Evolutionary conservation across 2,888 invertebrate genomes (phyloP), one percentile per base, ranked within the genome.

Genomic region (Ariolimax columbianus): DNA sequence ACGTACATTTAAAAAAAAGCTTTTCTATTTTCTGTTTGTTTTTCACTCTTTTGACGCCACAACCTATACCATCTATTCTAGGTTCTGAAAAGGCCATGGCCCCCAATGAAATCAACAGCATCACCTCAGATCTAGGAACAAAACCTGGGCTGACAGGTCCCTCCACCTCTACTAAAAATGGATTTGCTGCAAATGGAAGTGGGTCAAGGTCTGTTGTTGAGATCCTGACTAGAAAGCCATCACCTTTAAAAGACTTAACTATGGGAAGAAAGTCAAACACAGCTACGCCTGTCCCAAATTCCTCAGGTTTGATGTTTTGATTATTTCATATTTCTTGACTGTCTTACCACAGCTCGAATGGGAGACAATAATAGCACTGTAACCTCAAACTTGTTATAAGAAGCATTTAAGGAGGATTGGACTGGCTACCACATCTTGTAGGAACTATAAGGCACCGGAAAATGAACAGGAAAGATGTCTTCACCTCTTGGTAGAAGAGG

Each of bases 181-280:
- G 70, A 70, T 26, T 36, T 36, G 14, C 36, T 26, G 17, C 68
- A 68, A 55, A 55, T 23, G n/a, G 26, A 38, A 43, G 79, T 23
- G 43, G 68, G 17, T 40, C 79, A 6, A 72, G 81, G 26, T 68
- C 51, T 6, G 72, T 81, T 17, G 70, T 81, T 2, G 77, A 63
- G 14, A 77, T 83, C 77, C 51, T 83, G 17, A 77, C 77, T 6
- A 70, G 83, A n/a, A 77, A 83, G 26, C 77, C 83, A 23, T 77
- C 77, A 17, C 83, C 83, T 23, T 36, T 83, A 33, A 83, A 83
- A 77, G 83, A 83, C 33, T 19, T 83, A 63, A n/a, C 77, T 30
- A 40, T 77, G 11, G 83, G 77, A 0, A 77, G 83, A 40, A 77
- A 66, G 66, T 26, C 68, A 23, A 68, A 26, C 68, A 55, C 36